Percentiles rank a stretch among this genome's conserved stretches.
These are phyloP conservation scores for Spisula solida DNA, from an alignment of 2,888 invertebrate genomes.

Conservation along the genomic window DNA sequence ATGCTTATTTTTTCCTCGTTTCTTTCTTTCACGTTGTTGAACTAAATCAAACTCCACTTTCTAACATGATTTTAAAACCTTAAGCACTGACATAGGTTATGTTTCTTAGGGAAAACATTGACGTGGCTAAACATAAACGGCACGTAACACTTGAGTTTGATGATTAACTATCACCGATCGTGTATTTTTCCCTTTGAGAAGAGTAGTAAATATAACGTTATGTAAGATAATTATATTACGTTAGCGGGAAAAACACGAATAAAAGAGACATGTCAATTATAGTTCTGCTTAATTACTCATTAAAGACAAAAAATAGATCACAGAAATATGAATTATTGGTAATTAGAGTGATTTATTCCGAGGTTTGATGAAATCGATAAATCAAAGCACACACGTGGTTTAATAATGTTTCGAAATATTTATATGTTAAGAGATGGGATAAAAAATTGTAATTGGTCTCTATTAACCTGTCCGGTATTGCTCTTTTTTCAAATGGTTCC, in stretches of 20 bases:
- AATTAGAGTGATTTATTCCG: not conserved
- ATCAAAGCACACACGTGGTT: not conserved
- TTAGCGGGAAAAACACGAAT: not conserved
- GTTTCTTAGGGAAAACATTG: not conserved
- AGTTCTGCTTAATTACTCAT: not conserved
- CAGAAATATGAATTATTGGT: not conserved
- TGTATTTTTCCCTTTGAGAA: not conserved
- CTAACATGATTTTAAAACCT: too few species aligned
- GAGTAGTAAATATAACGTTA: not conserved
- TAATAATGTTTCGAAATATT: too few species aligned
- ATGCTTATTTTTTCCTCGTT: too few species aligned
- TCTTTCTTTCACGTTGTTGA: too few species aligned
- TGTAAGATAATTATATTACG: not conserved
- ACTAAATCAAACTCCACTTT: too few species aligned
- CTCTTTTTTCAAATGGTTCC: too few species aligned
- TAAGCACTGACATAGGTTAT: too few species aligned
- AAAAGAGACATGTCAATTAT: not conserved
- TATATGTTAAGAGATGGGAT: too few species aligned
- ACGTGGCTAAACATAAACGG: not conserved
- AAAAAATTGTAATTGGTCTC: too few species aligned
- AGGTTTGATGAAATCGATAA: not conserved
- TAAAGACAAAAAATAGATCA: not conserved
- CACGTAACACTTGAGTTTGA: not conserved
- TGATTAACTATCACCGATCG: not conserved
- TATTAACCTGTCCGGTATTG: too few species aligned